Evolutionary conservation across 2,888 invertebrate genomes (phyloP).

Genomic region (Podotricha telesiphe): DNA sequence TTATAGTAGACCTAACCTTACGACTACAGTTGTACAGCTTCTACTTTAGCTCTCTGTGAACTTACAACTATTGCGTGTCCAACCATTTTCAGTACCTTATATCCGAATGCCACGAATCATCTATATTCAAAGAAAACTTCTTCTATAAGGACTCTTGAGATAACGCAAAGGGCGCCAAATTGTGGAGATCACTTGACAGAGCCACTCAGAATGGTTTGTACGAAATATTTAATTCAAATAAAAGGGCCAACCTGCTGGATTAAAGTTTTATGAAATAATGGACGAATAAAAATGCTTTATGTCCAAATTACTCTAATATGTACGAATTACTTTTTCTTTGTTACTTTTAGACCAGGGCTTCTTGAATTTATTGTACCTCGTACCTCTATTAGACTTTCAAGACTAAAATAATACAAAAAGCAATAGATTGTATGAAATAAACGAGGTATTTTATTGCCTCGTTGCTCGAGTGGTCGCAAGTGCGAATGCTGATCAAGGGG

Average conservation of each 20-base stretch:
- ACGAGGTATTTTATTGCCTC: too few species aligned
- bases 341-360: not conserved
- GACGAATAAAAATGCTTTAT: slow-evolving; percentile 1
- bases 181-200: slow-evolving; percentile 6
- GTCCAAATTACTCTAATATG: not conserved
- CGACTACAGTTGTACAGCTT: not conserved
- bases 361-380: too few species aligned
- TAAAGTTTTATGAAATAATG: slow-evolving; percentile 19
- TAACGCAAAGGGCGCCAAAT: slow-evolving; percentile 18
- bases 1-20: too few species aligned
- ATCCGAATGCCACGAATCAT: slow-evolving; percentile 10
- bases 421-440: too few species aligned
- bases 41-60: not conserved
- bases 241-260: slow-evolving; percentile 7
- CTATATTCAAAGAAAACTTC: slow-evolving; percentile 22
- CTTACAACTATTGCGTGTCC: not conserved
- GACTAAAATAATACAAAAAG: too few species aligned
- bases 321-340: not conserved
- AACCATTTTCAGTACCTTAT: not conserved
- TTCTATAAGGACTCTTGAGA: not conserved
- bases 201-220: slow-evolving; percentile 5
- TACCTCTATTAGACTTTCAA: too few species aligned
- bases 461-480: too few species aligned
- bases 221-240: slow-evolving; percentile 24
- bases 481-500: too few species aligned